Base-by-base conservation (phyloP, 35 echinoderm and acorn worm species). In the Heliocidaris erythrogramma region DNA sequence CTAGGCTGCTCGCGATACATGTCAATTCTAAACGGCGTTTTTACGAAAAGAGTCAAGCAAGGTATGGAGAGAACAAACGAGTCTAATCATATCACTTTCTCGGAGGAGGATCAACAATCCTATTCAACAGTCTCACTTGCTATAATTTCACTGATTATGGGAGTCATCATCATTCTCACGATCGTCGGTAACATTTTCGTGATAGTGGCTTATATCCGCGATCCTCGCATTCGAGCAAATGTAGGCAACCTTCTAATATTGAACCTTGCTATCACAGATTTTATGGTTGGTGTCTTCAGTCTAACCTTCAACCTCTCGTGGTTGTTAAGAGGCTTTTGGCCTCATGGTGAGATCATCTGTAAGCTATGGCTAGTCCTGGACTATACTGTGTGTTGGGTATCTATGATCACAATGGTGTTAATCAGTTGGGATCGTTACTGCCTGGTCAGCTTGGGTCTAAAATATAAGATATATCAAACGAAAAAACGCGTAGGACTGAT, bases 381-480 rank as follows among this genome's bases (percentile, higher is more conserved):
- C 47, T 97, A 97, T 49, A 88, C 94, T 1, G 49, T 92, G 2
- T 31, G 32, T 13, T 90, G 59, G 47, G 85, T 97, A 85, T 90
- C 95, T 30, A 88, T 94, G 2, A 89, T 94, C 50, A 95, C 87
- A 0, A 95, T 97, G 2, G 85, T 97, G 7, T 93, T 95, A 48
- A 97, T 97, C 92, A 97, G 97, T 27, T 90, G 96, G 27, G 97
- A 97, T 94, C 94, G 97, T 13, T 95, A 97, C 94, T 96, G 97
- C 90, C 92, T 97, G 7, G 92, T 97, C 13, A 96, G 95, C 24
- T 96, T 96, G 88, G 92, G 93, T 49, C 71, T 97, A 16, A 59
- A 91, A 5, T 97, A 97, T 32, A 59, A 52, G 48, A 96, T 88
- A 24, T 97, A 94, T 50, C 95, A 94, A 49, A 95, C 95, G 1